Percentiles rank a stretch among this genome's conserved stretches.
phyloP scores from a whole-genome alignment of 2,888 invertebrate genomes.

The Noctuana brunneofusca region DNA sequence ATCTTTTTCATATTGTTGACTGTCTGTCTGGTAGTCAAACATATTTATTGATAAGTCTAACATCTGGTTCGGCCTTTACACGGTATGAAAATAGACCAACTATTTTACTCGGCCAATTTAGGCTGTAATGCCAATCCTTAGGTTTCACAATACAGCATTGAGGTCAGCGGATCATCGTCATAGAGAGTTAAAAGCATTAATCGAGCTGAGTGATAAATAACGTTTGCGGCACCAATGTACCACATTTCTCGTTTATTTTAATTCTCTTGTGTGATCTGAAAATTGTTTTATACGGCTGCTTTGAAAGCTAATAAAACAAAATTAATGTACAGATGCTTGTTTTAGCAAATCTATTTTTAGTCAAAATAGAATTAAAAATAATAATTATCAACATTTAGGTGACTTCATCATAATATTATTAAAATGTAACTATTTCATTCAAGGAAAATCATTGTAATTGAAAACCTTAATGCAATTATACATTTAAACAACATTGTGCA shows the following conservation, averaged over 20 bases:
- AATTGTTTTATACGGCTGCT: not conserved
- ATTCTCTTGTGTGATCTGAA: not conserved
- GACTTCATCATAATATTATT: too few species aligned
- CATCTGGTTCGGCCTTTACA: slow-evolving; percentile 21
- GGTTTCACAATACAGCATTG: slow-evolving; percentile 42
- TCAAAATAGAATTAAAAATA: too few species aligned
- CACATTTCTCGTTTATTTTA: slow-evolving; percentile 10
- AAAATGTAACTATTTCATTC: not conserved
- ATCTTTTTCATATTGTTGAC: slow-evolving; percentile 4
- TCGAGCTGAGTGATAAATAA: slow-evolving; percentile 26
- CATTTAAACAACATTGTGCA: not conserved
- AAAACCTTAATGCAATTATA: not conserved
- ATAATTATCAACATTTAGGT: too few species aligned
- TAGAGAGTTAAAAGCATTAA: slow-evolving; percentile 38
- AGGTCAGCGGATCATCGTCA: slow-evolving; percentile 46
- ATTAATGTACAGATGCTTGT: too few species aligned
- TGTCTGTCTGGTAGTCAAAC: not conserved
- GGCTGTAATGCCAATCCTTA: slow-evolving; percentile 36
- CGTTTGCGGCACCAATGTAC: slow-evolving; percentile 16
- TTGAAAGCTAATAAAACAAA: not conserved
- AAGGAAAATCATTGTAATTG: too few species aligned
- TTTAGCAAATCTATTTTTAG: too few species aligned
- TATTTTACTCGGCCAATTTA: slow-evolving; percentile 35
- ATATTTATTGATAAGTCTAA: slow-evolving; percentile 40
- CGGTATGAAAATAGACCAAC: slow-evolving; percentile 43